Conservation (phyloP, 1,140 invertebrate species). For the Zaprionus camerounensis region DNA sequence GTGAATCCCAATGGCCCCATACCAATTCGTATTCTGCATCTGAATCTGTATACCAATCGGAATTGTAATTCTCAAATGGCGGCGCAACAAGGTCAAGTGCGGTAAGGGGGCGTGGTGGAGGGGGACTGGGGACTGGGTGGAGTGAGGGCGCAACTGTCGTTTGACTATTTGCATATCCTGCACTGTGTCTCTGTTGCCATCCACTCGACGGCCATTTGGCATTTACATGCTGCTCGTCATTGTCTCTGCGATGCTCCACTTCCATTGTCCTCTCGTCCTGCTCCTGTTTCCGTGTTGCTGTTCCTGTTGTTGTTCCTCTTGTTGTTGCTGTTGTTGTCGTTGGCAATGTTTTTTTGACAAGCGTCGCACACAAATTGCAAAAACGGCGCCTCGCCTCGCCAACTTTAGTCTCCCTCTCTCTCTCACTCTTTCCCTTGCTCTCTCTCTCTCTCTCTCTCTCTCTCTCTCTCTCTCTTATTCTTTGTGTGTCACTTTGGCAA, state of each 20-base stretch:
- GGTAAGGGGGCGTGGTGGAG: not conserved
- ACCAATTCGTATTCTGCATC: not conserved
- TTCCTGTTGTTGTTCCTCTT: not conserved
- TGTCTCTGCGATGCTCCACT: slow-evolving; percentile 12
- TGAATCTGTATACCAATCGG: not conserved
- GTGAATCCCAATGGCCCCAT: not conserved
- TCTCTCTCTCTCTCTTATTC: slow-evolving; percentile 17
- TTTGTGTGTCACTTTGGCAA: slow-evolving; percentile 70
- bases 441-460: slow-evolving; percentile 1
- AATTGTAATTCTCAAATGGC: not conserved
- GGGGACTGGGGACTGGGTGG: not conserved
- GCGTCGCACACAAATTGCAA: slow-evolving; percentile 74
- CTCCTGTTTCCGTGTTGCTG: slow-evolving; percentile 10
- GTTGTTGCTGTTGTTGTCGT: slow-evolving; percentile 18
- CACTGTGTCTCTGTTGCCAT: slow-evolving; percentile 14
- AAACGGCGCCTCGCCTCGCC: slow-evolving; percentile 61
- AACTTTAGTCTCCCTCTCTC: slow-evolving; percentile 9
- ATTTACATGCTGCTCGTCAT: slow-evolving; percentile 47
- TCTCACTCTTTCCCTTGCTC: slow-evolving; percentile 1
- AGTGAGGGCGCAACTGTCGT: not conserved
- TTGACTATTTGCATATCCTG: slow-evolving; percentile 36
- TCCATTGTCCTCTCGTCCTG: not conserved
- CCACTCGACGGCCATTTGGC: slow-evolving; percentile 32
- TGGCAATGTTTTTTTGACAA: slow-evolving; percentile 60
- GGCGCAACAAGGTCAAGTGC: slow-evolving; percentile 18